Percentiles rank a stretch among this genome's conserved stretches.
These are phyloP conservation scores for Mesitornis unicolor DNA, from an alignment of 2,113 vertebrate genomes.

Conservation along the genomic window DNA sequence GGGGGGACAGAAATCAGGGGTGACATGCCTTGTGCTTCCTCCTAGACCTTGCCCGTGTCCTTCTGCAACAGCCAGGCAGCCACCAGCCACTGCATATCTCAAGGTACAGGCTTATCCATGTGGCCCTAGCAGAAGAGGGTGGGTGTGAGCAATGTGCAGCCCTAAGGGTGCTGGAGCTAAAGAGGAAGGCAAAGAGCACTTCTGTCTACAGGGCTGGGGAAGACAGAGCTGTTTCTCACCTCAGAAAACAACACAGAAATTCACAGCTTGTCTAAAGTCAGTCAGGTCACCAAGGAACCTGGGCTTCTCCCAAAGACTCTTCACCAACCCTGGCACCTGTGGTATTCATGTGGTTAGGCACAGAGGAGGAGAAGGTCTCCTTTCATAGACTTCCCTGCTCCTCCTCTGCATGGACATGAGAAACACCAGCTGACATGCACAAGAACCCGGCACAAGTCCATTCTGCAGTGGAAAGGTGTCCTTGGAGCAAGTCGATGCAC, in stretches of 20 bases:
- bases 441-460: not conserved
- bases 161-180: not conserved
- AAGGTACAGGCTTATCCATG: not conserved
- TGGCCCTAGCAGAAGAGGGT: not conserved
- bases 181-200: not conserved
- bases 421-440: not conserved
- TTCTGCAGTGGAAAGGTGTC: not conserved
- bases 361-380: not conserved
- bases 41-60: not conserved
- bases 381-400: not conserved
- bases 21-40: not conserved
- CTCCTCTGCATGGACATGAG: not conserved
- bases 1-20: not conserved
- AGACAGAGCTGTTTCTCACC: not conserved
- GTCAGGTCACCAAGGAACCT: not conserved
- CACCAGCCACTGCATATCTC: not conserved
- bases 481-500: not conserved
- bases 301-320: not conserved
- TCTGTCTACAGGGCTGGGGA: not conserved
- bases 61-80: not conserved
- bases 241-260: not conserved
- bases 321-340: not conserved
- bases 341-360: not conserved
- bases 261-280: not conserved
- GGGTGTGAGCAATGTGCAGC: not conserved